Conservation (phyloP, 1,140 invertebrate genomes). For the Anoplolepis gracilipes region DNA sequence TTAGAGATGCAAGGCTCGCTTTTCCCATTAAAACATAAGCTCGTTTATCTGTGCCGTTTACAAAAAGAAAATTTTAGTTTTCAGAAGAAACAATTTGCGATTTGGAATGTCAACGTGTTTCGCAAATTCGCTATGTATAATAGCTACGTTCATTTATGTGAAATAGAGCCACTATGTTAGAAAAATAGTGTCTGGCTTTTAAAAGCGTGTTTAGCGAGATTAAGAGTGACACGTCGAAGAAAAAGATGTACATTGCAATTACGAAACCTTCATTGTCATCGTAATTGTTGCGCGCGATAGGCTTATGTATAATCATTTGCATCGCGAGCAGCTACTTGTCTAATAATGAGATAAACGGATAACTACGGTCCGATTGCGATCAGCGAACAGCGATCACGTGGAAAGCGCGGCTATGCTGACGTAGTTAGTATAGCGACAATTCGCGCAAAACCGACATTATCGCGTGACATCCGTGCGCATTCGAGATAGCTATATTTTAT, state of each 20-base stretch:
- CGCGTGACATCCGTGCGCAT: slow-evolving; percentile 10
- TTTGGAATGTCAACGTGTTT: background rate
- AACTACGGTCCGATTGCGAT: background rate
- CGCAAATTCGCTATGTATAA: background rate
- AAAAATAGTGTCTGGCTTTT: background rate
- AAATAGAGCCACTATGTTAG: background rate
- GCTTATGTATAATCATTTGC: slow-evolving; percentile 30
- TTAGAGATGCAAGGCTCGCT: background rate
- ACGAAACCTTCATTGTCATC: slow-evolving; percentile 13
- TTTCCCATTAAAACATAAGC: background rate
- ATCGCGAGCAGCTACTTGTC: background rate
- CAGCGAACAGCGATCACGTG: slow-evolving; percentile 5
- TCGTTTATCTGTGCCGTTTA: no score
- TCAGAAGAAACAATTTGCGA: background rate
- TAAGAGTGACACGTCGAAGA: background rate
- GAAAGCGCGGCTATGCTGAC: slow-evolving; percentile 9
- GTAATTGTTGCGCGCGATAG: background rate
- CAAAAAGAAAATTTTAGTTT: no score
- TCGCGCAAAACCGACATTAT: slow-evolving; percentile 23
- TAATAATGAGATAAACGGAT: slow-evolving; percentile 28
- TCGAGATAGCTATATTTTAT: background rate
- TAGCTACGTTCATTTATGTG: background rate
- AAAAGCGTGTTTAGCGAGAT: background rate
- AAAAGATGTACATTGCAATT: background rate
- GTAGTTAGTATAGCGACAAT: background rate